Base-by-base conservation (phyloP, 2,113 vertebrate species). In the Pseudonaja textilis region DNA sequence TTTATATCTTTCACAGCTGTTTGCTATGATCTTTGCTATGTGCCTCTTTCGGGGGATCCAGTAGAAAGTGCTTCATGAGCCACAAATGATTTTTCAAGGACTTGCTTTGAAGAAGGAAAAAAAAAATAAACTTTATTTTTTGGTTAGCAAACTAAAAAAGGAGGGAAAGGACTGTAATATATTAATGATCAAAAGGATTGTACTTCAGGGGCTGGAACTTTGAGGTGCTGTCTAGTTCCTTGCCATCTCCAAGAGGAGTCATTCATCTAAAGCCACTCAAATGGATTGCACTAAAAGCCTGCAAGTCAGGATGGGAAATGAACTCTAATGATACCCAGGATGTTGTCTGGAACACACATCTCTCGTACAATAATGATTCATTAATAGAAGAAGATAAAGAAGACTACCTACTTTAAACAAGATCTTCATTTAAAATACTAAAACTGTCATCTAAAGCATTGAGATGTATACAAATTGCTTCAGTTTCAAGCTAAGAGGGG, bases 21-120 rank as follows among this genome's bases (percentile, higher is more conserved):
- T 99, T 6, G 98, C 98, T 95, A 99, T 99, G 99, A 97, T 99
- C 95, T 99, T 99, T 45, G 99, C 99, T 47, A 99, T 99, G 98
- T 99, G 99, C 97, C 97, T 99, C 94, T 99, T 99, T 96, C 96
- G 98, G 95, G 98, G 99, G 87, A 99, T 99, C 97, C 98, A 99
- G 96, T 99, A 98, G 93, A 94, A 96, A 90, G 91, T 10, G 64
- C 81, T 94, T 93, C 5, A 0, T 20, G 85, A 93, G 91, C 88
- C 55, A 42, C 47, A 54, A 18, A 0, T 0, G 90, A 94, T 87
- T 64, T 90, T 87, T 85, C 25, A 57, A 81, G 92, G 87, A 92
- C 3, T 0, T 5, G 0, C 86, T 95, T 94, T 20, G 94, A 95
- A 94, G 93, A 94, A 95, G 94, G 93, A 87, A 95, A 96, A 92